Percentiles rank a stretch among this genome's conserved stretches.
phyloP scores from a whole-genome alignment of 2,797 vertebrate genomes.

The Luscinia megarhynchos region DNA sequence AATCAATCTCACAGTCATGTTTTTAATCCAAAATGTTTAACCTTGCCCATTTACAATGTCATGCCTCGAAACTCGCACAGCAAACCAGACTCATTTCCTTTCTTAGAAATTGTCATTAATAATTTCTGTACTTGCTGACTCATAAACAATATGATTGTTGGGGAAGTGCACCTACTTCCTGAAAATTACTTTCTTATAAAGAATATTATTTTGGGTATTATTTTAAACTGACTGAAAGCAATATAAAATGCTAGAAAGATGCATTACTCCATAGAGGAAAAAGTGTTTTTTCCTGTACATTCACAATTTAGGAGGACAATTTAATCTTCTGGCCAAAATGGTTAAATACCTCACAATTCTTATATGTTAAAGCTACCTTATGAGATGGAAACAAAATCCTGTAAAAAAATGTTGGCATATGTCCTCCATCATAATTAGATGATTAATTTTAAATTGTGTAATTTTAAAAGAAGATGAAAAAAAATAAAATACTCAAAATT shows the following conservation, averaged over 20 bases:
- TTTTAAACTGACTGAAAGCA: slow-evolving; percentile 30
- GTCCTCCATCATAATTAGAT: slow-evolving; percentile 46
- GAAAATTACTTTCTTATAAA: slow-evolving; percentile 47
- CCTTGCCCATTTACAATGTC: slow-evolving; percentile 78
- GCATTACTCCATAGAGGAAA: neutral
- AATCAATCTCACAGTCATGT: slow-evolving; percentile 79
- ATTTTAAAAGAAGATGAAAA: slow-evolving; percentile 35
- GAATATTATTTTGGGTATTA: slow-evolving; percentile 35
- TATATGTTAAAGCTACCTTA: neutral
- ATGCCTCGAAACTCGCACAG: slow-evolving; percentile 59
- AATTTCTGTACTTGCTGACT: slow-evolving; percentile 74
- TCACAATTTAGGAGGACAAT: slow-evolving; percentile 27
- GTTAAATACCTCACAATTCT: neutral
- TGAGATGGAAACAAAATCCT: neutral
- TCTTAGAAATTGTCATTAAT: slow-evolving; percentile 72
- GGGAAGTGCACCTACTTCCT: slow-evolving; percentile 42
- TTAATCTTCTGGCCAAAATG: slow-evolving; percentile 13
- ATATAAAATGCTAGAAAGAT: slow-evolving; percentile 24
- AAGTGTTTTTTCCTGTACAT: slow-evolving; percentile 11
- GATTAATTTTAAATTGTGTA: slow-evolving; percentile 52
- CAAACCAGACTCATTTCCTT: slow-evolving; percentile 73
- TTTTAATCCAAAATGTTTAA: slow-evolving; percentile 82
- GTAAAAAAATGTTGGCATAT: slow-evolving; percentile 1
- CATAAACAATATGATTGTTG: slow-evolving; percentile 64
- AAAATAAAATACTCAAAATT: slow-evolving; percentile 41